phyloP scores from a whole-genome alignment of 2,113 vertebrate species.

The Lepus europaeus region DNA sequence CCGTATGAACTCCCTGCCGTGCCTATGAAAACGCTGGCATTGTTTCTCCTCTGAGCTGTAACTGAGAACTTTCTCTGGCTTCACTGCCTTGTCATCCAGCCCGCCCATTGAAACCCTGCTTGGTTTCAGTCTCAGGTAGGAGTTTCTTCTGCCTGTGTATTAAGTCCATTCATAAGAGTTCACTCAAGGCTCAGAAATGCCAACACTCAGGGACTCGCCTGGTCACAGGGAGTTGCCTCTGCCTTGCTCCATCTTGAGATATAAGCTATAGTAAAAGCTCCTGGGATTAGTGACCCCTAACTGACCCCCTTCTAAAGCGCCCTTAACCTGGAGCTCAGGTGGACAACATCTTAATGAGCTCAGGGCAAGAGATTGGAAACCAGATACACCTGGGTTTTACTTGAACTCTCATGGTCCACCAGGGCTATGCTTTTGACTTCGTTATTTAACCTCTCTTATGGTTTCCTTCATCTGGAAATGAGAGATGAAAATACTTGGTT shows the following conservation, averaged over 20 bases:
- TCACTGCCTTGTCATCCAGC: background rate
- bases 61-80: background rate
- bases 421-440: background rate
- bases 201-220: background rate
- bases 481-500: background rate
- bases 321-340: background rate
- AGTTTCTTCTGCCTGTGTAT: background rate
- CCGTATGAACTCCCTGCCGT: background rate
- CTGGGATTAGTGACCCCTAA: background rate
- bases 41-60: background rate
- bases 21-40: background rate
- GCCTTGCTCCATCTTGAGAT: background rate
- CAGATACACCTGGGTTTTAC: background rate
- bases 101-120: background rate
- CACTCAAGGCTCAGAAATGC: background rate
- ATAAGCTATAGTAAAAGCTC: background rate
- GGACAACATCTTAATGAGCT: background rate
- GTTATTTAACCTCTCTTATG: background rate
- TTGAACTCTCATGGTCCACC: background rate
- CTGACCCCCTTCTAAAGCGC: background rate
- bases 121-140: background rate
- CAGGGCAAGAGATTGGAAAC: background rate
- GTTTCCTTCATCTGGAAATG: slow-evolving; percentile 25
- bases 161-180: background rate
- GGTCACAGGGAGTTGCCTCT: background rate